A percentile compares a stretch with the other conserved stretches of the same genome.
phyloP scores from a whole-genome alignment of 2,797 vertebrate genomes.

The Rhynchotus rufescens region DNA sequence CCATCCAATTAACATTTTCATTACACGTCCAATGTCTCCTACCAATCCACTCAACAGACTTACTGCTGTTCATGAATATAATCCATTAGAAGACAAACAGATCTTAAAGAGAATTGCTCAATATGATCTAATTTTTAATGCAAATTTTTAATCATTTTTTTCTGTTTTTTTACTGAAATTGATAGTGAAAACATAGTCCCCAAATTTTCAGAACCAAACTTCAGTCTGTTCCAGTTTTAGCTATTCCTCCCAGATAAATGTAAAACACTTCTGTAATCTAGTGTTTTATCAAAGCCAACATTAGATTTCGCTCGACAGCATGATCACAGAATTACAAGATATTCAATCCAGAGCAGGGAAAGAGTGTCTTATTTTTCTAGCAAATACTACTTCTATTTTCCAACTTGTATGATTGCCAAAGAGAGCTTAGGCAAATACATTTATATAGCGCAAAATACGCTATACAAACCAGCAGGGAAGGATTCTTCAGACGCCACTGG shows the following conservation, averaged over 20 bases:
- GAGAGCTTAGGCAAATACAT: slow-evolving; percentile 17
- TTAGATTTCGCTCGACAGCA: neutral
- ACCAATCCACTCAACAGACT: neutral
- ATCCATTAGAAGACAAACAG: neutral
- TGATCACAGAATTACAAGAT: neutral
- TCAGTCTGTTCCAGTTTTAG: neutral
- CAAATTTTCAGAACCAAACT: neutral
- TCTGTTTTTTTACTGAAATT: neutral
- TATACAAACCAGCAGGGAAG: neutral
- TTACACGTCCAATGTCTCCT: neutral
- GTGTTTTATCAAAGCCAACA: slow-evolving; percentile 6
- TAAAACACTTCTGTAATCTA: neutral
- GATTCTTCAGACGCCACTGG: neutral
- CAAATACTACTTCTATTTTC: slow-evolving; percentile 19
- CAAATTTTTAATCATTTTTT: neutral
- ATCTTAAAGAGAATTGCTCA: neutral
- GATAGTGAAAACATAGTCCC: neutral
- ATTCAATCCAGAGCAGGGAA: neutral
- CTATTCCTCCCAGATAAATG: neutral
- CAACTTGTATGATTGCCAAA: neutral
- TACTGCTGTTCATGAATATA: neutral
- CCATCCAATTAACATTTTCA: neutral
- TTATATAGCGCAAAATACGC: neutral
- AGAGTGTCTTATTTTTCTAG: neutral
- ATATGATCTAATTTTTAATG: neutral